Base-by-base conservation (phyloP, 2,888 invertebrate species). In the Masnerella sp. region DNA sequence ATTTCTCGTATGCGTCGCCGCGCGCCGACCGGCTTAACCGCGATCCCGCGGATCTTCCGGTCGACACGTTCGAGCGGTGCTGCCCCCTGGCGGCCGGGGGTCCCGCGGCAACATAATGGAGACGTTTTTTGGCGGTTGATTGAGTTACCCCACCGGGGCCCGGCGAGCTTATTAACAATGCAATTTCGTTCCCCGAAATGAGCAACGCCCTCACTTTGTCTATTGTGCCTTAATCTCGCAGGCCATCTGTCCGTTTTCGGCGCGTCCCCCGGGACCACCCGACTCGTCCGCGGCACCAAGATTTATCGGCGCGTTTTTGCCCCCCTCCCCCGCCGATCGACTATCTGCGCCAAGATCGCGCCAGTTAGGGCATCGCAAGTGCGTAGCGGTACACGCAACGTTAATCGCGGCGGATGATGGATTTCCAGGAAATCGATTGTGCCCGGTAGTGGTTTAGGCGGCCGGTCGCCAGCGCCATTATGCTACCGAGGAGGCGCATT, bases 231-330 rank as follows among this genome's bases (percentile, higher is more conserved):
- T 83, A 83, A 84, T 83, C 82, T 77, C 68, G 80, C 77, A 79
- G 75, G 80, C 83, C 85, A 83, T 84, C 83, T 84, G 85, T 83
- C 82, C 81, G 74, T 78, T 75, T 77, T 64, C 68, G 78, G n/a
- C n/a, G n/a, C n/a, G n/a, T n/a, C n/a, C n/a, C n/a, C n/a, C n/a
- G n/a, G 12, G 49, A 81, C 80, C 81, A 81, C 80, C 82, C 78
- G 77, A 83, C 81, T 82, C 74, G 51, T 14, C 47, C 22, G 47
- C 25, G 42, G 12, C 52, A 52, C 14, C 18, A 72, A 80, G 79
- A 82, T 82, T 83, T 81, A 82, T 82, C 78, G 77, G 59, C 38
- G n/a, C 43, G 54, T 30, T 42, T 36, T 56, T 14, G 18, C 51
- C 22, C 25, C 18, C 58, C 70, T 61, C 32, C 59, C 75, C 56